These are phyloP conservation scores for Pogonocherus hispidulus DNA, from an alignment of 2,888 invertebrate species.

Conservation along the genomic window DNA sequence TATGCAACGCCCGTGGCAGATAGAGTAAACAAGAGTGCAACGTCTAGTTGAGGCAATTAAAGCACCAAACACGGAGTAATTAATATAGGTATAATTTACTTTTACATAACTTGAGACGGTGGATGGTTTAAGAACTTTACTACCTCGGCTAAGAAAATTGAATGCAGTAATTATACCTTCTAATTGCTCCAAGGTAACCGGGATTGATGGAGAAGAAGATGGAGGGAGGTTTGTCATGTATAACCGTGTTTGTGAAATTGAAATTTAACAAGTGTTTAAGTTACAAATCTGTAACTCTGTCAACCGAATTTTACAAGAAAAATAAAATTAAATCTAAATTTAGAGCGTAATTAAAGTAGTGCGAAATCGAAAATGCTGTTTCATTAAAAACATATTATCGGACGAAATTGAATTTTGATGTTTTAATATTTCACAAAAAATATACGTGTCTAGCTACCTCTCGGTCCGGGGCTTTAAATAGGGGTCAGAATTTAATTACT, in stretches of 20 bases:
- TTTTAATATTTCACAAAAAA: constrained; percentile 19
- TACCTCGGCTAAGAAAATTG: constrained; percentile 2
- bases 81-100: constrained; percentile 25
- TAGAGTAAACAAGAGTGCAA: constrained; percentile 5
- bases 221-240: background rate
- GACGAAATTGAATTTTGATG: constrained; percentile 7
- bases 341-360: no score
- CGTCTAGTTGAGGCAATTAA: constrained; percentile 11
- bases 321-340: no score
- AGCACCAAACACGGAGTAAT: constrained; percentile 16
- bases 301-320: no score
- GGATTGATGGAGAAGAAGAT: background rate
- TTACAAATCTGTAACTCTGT: no score
- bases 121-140: background rate
- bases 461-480: constrained; percentile 7
- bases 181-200: constrained; percentile 7
- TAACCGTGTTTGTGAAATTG: no score
- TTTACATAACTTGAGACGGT: background rate
- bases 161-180: constrained; percentile 5
- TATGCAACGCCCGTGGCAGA: no score
- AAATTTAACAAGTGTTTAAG: no score
- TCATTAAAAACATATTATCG: background rate
- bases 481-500: constrained; percentile 39
- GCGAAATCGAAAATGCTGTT: background rate
- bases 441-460: background rate